Evolutionary conservation across 2,797 vertebrate genomes (phyloP).

Genomic region (Acomys russatus): DNA sequence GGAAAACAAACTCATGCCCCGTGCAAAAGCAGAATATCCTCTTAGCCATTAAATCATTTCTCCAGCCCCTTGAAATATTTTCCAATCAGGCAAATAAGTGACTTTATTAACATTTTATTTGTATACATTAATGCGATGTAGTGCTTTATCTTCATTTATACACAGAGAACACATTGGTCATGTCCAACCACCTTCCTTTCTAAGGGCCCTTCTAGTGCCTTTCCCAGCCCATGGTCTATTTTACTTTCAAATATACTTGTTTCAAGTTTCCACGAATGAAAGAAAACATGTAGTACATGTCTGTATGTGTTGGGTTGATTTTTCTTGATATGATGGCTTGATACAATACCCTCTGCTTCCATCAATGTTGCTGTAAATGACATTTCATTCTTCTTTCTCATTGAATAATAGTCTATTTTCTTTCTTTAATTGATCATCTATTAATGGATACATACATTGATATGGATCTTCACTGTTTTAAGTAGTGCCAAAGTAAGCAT

Average conservation of each 20-base stretch:
- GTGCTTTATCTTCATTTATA: neutral
- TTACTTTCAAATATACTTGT: neutral
- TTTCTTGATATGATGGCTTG: neutral
- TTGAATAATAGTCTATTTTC: neutral
- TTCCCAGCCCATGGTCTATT: neutral
- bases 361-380: neutral
- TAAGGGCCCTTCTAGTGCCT: neutral
- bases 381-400: neutral
- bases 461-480: neutral
- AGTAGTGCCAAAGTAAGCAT: neutral
- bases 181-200: neutral
- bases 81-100: neutral
- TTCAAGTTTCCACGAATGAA: neutral
- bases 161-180: neutral
- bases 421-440: neutral
- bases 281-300: neutral
- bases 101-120: neutral
- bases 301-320: neutral
- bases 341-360: neutral
- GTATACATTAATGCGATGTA: neutral
- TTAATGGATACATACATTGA: neutral
- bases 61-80: neutral
- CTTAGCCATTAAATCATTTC: neutral
- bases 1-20: neutral
- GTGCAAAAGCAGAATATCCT: neutral